Percentiles rank a stretch among this genome's conserved stretches.
Evolutionary conservation across 1,140 invertebrate species (phyloP).

Genomic region (Diprion similis): DNA sequence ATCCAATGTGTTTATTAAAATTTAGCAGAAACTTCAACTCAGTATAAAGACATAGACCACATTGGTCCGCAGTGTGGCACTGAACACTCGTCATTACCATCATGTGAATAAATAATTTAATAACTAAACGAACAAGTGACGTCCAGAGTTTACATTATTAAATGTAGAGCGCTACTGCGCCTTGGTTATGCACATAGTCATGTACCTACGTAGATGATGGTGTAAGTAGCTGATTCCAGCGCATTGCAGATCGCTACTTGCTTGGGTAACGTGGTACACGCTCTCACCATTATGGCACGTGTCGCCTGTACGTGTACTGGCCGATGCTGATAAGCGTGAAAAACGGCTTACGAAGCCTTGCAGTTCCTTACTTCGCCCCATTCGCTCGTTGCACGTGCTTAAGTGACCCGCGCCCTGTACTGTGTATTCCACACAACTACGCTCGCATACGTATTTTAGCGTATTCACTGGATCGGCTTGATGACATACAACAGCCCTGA

Average conservation of each 20-base stretch:
- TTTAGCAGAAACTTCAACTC: no score
- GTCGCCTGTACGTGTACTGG: neutral
- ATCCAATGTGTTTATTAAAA: no score
- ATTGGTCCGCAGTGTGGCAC: no score
- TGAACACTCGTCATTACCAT: no score
- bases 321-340: neutral
- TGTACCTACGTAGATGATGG: neutral
- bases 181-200: neutral
- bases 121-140: neutral
- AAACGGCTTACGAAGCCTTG: conserved; percentile 1
- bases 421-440: neutral
- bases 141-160: neutral
- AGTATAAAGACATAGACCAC: no score
- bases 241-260: neutral
- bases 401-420: neutral
- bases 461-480: neutral
- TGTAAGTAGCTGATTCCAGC: neutral
- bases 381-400: neutral
- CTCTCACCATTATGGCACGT: neutral
- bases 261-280: neutral
- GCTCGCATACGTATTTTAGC: neutral
- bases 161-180: neutral
- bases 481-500: neutral
- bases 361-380: neutral
- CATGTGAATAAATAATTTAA: no score